These are phyloP conservation scores for Sphecodes monilicornis DNA, from an alignment of 2,888 invertebrate genomes.

Conservation along the genomic window DNA sequence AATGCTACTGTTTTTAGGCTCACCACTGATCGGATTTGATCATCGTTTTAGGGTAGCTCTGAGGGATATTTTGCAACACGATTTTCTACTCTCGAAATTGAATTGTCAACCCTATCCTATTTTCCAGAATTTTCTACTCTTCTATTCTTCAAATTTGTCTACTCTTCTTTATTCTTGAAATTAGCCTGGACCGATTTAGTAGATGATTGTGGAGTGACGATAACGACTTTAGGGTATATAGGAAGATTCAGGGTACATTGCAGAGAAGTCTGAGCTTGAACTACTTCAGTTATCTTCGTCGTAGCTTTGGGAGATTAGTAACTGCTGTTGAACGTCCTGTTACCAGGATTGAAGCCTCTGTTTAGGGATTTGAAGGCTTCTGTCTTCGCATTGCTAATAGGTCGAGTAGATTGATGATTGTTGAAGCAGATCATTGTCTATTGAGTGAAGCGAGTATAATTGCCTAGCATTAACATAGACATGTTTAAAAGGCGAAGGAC, in stretches of 20 bases:
- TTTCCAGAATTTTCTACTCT: too few relatives aligned
- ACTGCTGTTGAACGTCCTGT: too few relatives aligned
- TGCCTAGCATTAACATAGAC: background rate
- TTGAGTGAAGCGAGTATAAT: background rate
- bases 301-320: background rate
- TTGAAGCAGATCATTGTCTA: background rate
- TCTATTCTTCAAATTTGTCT: background rate
- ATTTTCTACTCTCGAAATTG: too few relatives aligned
- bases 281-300: too few relatives aligned
- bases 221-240: too few relatives aligned
- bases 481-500: fast-evolving
- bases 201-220: background rate
- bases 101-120: too few relatives aligned
- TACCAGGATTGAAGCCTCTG: too few relatives aligned
- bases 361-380: background rate
- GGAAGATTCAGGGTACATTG: too few relatives aligned
- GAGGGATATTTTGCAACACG: too few relatives aligned
- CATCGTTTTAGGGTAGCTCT: background rate
- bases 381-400: background rate
- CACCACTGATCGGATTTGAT: background rate
- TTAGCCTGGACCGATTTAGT: background rate
- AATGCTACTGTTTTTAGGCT: background rate
- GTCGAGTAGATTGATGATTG: background rate
- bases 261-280: too few relatives aligned
- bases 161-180: too few relatives aligned